Conservation (phyloP, 1,140 invertebrate genomes). For the Coenobita brevimanus region DNA sequence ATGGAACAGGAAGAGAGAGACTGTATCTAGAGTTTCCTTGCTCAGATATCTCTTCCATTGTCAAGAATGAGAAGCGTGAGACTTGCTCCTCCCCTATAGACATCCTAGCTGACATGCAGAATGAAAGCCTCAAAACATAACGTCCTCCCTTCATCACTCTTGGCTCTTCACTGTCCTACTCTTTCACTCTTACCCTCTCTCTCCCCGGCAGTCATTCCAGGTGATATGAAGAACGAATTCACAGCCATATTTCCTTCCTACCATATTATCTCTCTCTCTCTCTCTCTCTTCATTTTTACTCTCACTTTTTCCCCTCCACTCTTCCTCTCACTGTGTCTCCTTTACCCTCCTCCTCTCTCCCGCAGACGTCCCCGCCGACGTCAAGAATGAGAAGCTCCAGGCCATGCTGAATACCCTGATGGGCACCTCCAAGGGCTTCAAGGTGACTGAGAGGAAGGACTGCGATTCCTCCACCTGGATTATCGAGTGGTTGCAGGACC, state of each 20-base stretch:
- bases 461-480: slow-evolving; percentile 5
- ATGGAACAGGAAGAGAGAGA: no score
- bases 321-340: background rate
- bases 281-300: background rate
- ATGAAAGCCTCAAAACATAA: no score
- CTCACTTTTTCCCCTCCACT: background rate
- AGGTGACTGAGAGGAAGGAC: background rate
- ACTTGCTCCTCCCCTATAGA: no score
- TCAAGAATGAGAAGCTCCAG: background rate
- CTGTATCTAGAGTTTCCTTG: no score
- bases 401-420: background rate
- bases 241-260: background rate
- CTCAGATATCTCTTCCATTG: no score
- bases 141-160: background rate
- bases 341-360: background rate
- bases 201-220: background rate
- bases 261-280: background rate
- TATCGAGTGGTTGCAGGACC: slow-evolving; percentile 35
- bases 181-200: background rate
- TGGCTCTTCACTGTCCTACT: background rate
- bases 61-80: no score
- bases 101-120: no score
- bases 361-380: slow-evolving; percentile 11
- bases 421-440: background rate
- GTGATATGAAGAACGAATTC: no score